These are phyloP conservation scores for Pangasius djambal DNA, from an alignment of 2,797 vertebrate genomes.

Conservation along the genomic window DNA sequence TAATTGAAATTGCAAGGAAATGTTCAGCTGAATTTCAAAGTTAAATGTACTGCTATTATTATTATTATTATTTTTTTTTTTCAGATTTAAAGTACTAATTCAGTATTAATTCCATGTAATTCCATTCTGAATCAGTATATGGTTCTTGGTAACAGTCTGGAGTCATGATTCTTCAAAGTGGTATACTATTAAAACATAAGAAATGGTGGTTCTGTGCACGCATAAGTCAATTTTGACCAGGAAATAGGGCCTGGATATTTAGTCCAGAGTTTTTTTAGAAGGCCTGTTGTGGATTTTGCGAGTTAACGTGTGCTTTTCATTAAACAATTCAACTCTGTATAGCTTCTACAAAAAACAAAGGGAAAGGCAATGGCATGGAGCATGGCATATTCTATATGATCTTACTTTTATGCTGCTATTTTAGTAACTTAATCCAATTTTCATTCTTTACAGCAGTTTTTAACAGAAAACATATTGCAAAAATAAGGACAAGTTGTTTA, in stretches of 20 bases:
- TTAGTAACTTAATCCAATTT: not conserved
- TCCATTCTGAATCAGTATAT: not conserved
- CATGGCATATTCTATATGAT: not conserved
- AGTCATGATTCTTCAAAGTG: constrained; percentile 1
- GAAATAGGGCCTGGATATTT: not conserved
- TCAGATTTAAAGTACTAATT: not conserved
- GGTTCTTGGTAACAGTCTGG: constrained; percentile 8
- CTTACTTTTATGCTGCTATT: not conserved
- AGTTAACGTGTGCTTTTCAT: not conserved
- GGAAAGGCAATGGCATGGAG: not conserved
- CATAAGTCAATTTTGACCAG: not conserved
- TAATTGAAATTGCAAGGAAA: not conserved
- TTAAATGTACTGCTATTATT: not conserved
- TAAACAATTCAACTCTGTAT: not conserved
- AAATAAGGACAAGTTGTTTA: not conserved
- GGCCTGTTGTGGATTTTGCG: not conserved
- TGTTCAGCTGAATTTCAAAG: not conserved
- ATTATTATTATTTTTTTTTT: not conserved
- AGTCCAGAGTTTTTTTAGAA: not conserved
- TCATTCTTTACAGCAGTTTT: not conserved
- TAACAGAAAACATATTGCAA: not conserved
- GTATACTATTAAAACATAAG: not conserved
- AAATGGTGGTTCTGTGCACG: not conserved
- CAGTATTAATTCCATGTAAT: not conserved
- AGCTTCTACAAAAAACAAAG: not conserved